Base-by-base conservation (phyloP, 2,797 vertebrate species). In the Tinamus major region DNA sequence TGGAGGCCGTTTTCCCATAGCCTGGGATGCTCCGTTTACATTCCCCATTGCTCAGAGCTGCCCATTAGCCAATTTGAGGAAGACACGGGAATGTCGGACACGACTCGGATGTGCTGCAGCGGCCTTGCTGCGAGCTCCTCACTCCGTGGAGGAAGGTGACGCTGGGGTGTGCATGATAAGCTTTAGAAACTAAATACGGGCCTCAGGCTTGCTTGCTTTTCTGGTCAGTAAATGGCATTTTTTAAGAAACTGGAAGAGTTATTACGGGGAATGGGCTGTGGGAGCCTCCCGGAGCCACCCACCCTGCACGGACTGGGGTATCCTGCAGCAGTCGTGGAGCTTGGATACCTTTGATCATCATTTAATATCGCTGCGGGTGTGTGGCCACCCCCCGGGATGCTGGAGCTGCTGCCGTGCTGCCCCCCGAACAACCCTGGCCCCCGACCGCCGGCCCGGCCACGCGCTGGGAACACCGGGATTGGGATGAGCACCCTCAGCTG, bases 1-100 rank as follows among this genome's bases (percentile, higher is more conserved):
- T 96, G 75, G 87, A 68, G 93, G 92, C 90, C 64, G 48, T 26
- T 96, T 96, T 93, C 92, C 64, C 91, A 44, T 18, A 64, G 91
- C 80, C 51, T 85, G 39, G 55, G 92, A 94, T 31, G 48, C 61
- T 93, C 93, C 80, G 88, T 96, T 92, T 87, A 49, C 90, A 89
- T 85, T 93, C 90, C 82, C 58, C 3, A 85, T 77, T 13, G 2
- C 89, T 82, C 87, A 86, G 87, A 18, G 64, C 89, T 81, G 87
- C 75, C 92, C 90, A 89, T 94, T 91, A 89, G 91, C 75, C 91
- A 81, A 92, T 68, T 80, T 85, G 63, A 92, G 85, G 61, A 82
- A 82, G 88, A 68, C 67, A 84, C 10, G 48, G 48, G 48, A 72
- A 82, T 95, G 94, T 27, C 33, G 64, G 75, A 89, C 79, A 70